Evolutionary conservation across 2,888 invertebrate genomes (phyloP).

Genomic region (Apeira syringaria): DNA sequence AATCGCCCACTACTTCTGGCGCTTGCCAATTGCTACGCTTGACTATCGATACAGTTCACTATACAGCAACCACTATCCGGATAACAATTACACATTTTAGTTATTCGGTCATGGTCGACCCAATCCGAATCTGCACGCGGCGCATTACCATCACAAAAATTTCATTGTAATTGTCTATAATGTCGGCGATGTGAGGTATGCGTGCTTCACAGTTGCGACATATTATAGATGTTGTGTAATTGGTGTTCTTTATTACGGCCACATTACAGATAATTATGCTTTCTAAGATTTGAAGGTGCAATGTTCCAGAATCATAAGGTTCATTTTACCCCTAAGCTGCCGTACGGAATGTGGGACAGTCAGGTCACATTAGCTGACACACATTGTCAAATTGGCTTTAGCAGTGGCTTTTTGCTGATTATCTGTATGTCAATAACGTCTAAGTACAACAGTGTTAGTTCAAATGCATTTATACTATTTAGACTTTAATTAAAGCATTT

Average conservation of each 20-base stretch:
- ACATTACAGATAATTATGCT: neutral
- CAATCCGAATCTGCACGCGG: slow-evolving; percentile 30
- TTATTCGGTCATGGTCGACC: slow-evolving; percentile 44
- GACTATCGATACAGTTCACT: slow-evolving; percentile 64
- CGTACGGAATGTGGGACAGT: slow-evolving; percentile 12
- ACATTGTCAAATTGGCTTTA: slow-evolving; percentile 15
- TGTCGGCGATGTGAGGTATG: slow-evolving; percentile 10
- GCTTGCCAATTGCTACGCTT: slow-evolving; percentile 68
- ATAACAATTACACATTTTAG: slow-evolving; percentile 50
- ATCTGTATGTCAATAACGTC: slow-evolving; percentile 6
- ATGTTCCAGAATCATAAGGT: neutral
- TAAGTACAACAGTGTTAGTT: too few relatives aligned
- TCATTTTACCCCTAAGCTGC: slow-evolving; percentile 8
- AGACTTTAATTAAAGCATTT: slow-evolving; percentile 9
- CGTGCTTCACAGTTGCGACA: slow-evolving; percentile 2
- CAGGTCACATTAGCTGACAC: slow-evolving; percentile 10
- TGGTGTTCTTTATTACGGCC: neutral
- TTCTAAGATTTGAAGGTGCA: neutral
- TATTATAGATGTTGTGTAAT: slow-evolving; percentile 1
- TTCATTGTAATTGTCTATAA: slow-evolving; percentile 7
- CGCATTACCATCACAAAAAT: slow-evolving; percentile 16
- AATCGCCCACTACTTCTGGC: slow-evolving; percentile 58
- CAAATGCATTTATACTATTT: too few relatives aligned
- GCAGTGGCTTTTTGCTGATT: neutral
- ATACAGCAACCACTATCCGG: slow-evolving; percentile 48